phyloP scores from a whole-genome alignment of 2,797 vertebrate genomes.

The Pelochelys cantorii region DNA sequence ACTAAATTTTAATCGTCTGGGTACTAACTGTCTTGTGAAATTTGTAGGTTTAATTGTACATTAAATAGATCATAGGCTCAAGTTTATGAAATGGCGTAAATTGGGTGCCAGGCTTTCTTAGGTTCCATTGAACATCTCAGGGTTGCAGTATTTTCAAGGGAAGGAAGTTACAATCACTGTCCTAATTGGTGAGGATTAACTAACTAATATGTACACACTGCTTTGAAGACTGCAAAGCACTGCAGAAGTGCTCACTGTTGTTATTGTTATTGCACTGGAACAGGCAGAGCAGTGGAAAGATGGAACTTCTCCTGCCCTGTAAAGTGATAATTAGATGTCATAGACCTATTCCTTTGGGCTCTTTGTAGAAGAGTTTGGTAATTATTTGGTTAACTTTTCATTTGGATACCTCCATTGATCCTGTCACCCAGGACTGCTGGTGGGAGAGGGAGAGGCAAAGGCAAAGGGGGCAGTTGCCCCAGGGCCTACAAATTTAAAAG shows the following conservation, averaged over 20 bases:
- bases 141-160: neutral
- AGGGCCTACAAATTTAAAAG: too few relatives aligned
- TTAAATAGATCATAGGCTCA: slow-evolving; percentile 51
- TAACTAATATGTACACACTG: slow-evolving; percentile 34
- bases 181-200: slow-evolving; percentile 9
- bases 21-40: slow-evolving; percentile 46
- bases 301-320: neutral
- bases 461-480: too few relatives aligned
- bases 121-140: neutral
- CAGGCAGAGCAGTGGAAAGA: neutral
- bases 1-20: slow-evolving; percentile 42
- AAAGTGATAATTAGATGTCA: neutral
- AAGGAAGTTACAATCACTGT: neutral
- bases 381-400: neutral
- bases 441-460: too few relatives aligned
- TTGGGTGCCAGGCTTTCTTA: slow-evolving; percentile 19
- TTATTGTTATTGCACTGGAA: neutral
- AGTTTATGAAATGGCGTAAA: neutral
- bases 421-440: too few relatives aligned
- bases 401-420: neutral
- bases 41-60: slow-evolving; percentile 62
- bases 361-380: neutral
- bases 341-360: neutral
- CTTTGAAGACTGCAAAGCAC: neutral
- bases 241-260: neutral